A percentile compares a stretch with the other conserved stretches of the same genome.
Conservation (phyloP, 2,113 vertebrate genomes). For the Bettongia penicillata region DNA sequence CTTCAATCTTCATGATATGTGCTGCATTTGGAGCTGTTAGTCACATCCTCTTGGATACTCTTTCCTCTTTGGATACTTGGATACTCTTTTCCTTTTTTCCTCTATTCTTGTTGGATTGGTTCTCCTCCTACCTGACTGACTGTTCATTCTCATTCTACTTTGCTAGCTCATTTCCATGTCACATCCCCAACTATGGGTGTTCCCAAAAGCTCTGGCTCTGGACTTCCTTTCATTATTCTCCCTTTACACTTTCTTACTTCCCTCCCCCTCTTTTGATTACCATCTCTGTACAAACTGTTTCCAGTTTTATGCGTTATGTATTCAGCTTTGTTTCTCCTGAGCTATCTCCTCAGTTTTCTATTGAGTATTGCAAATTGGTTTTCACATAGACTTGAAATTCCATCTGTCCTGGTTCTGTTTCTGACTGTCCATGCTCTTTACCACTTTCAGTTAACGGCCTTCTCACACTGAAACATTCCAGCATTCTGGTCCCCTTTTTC, state of each 20-base stretch:
- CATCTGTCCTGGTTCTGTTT: background rate
- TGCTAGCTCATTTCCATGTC: background rate
- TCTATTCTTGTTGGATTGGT: background rate
- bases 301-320: background rate
- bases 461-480: background rate
- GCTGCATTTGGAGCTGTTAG: background rate
- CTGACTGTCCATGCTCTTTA: background rate
- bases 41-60: background rate
- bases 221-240: background rate
- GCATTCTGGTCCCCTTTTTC: background rate
- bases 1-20: background rate
- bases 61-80: no score
- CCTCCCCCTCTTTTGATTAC: background rate
- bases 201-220: background rate
- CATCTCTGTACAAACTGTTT: background rate
- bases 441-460: background rate
- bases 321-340: background rate
- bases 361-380: background rate
- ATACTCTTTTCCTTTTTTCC: no score
- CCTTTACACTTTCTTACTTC: background rate
- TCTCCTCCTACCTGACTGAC: background rate
- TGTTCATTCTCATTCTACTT: background rate
- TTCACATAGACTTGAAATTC: background rate
- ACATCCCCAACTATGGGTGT: background rate
- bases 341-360: background rate